A percentile compares a stretch with the other conserved stretches of the same genome.
Conservation (phyloP, 2,888 invertebrate genomes). For the Pseudococcus jackbeardsleyi region DNA sequence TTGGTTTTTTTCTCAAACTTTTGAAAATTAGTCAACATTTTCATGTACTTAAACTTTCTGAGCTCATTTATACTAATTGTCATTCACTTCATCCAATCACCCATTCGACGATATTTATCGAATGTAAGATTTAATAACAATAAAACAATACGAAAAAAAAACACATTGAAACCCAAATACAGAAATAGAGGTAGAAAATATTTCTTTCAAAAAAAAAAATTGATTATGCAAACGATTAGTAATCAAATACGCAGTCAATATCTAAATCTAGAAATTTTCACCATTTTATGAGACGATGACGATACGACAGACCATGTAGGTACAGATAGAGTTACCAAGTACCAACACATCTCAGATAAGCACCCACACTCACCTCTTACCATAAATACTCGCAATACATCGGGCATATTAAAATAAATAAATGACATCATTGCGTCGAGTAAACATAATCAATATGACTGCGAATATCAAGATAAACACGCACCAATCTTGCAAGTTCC, state of each 20-base stretch:
- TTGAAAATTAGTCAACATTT: too few species aligned
- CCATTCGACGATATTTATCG: too few species aligned
- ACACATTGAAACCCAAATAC: too few species aligned
- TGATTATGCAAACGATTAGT: constrained; percentile 15
- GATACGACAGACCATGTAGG: background rate
- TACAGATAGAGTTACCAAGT: background rate
- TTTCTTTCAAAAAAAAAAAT: background rate
- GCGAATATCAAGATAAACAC: constrained; percentile 4
- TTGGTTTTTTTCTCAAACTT: too few species aligned
- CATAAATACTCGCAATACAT: background rate
- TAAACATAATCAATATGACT: background rate
- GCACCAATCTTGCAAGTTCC: background rate
- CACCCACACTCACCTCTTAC: background rate
- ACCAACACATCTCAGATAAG: background rate
- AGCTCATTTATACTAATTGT: too few species aligned
- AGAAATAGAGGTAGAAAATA: too few species aligned
- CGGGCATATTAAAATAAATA: constrained; percentile 26
- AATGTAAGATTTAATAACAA: too few species aligned
- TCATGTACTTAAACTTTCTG: too few species aligned
- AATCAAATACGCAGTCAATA: background rate
- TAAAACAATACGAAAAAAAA: too few species aligned
- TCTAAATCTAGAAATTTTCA: background rate
- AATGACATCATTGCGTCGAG: constrained; percentile 29
- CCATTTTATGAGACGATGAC: background rate
- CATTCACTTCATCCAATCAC: too few species aligned